A percentile compares a stretch with the other conserved stretches of the same genome.
Conservation (phyloP, 2,113 vertebrate species). For the Athene noctua region DNA sequence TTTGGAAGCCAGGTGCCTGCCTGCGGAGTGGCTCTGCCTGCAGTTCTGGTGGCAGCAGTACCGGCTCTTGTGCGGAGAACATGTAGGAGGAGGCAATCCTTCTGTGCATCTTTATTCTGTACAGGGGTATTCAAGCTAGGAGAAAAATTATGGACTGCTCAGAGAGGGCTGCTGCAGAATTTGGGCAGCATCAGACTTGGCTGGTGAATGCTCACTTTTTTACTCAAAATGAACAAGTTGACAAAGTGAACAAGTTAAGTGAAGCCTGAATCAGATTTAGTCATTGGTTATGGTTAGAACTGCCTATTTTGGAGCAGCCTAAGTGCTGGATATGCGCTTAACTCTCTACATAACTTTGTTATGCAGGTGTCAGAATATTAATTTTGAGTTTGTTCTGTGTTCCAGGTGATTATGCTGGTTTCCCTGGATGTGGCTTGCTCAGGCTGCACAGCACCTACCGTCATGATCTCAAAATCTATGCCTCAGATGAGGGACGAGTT, state of each 20-base stretch:
- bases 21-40: background rate
- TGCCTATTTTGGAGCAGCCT: background rate
- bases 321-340: background rate
- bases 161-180: background rate
- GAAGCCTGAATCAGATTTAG: background rate
- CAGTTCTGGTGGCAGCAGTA: background rate
- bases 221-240: background rate
- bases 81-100: background rate
- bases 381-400: background rate
- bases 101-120: background rate
- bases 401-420: conserved; percentile 95
- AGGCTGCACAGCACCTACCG: conserved; percentile 96
- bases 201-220: background rate
- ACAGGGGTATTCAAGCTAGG: background rate
- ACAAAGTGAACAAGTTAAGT: background rate
- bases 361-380: background rate
- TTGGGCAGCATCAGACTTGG: background rate
- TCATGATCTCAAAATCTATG: conserved; percentile 98
- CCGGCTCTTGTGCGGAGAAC: background rate
- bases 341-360: background rate
- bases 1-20: background rate
- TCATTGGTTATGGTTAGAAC: background rate
- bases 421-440: conserved; percentile 94
- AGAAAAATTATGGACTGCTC: background rate
- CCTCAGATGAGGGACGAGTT: conserved; percentile 95